Conservation (phyloP, 2,797 vertebrate species). For the Pachyuromys duprasi region DNA sequence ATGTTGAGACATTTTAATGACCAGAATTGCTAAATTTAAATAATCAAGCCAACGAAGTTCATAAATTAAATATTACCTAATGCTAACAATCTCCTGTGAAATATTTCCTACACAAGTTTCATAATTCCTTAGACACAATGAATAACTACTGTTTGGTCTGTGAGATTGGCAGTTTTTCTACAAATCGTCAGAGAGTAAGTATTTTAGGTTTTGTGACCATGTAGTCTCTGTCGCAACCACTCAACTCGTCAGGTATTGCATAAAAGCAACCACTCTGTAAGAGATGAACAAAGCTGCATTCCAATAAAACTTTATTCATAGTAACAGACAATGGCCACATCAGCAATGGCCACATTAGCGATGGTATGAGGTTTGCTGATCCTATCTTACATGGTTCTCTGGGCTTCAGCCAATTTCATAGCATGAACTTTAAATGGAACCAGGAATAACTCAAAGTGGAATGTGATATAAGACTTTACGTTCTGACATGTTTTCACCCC, state of each 20-base stretch:
- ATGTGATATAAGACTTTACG: background rate
- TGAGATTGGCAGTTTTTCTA: background rate
- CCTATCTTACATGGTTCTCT: slow-evolving; percentile 29
- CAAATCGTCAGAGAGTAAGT: slow-evolving; percentile 13
- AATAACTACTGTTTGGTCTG: slow-evolving; percentile 7
- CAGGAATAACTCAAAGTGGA: slow-evolving; percentile 59
- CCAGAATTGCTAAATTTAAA: slow-evolving; percentile 55
- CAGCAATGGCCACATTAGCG: background rate
- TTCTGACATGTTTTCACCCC: slow-evolving; percentile 30
- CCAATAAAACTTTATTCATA: slow-evolving; percentile 62
- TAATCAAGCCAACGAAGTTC: slow-evolving; percentile 30
- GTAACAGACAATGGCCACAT: background rate
- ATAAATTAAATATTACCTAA: background rate
- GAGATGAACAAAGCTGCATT: slow-evolving; percentile 24
- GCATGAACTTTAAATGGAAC: slow-evolving; percentile 34
- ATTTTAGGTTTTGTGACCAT: background rate
- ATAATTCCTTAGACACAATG: background rate
- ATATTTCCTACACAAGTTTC: slow-evolving; percentile 7
- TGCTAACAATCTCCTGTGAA: slow-evolving; percentile 1
- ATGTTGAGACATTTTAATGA: background rate
- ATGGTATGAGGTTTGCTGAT: background rate
- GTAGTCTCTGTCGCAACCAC: background rate
- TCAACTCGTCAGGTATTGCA: background rate
- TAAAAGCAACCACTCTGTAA: background rate
- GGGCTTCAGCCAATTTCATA: slow-evolving; percentile 14